Evolutionary conservation across 2,113 vertebrate genomes (phyloP), one percentile per base, ranked within the genome.

Genomic region (Cynocephalus volans): DNA sequence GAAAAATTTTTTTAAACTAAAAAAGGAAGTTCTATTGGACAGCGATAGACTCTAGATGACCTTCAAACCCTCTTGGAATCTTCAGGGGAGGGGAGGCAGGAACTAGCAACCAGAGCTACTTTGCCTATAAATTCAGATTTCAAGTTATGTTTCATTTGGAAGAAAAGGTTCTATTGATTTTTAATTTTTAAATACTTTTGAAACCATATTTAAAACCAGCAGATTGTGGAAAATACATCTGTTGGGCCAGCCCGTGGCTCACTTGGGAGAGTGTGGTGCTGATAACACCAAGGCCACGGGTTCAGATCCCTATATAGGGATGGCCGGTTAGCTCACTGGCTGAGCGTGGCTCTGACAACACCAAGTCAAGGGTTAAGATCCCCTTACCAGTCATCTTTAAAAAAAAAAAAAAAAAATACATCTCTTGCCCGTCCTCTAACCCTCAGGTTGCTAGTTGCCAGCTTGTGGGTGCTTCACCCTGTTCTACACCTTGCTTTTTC

Each of bases 151-250:
- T 72, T 93, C 36, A 26, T 60, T 69, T 69, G 60, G n/a, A 1
- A 18, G 41, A 31, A 45, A 28, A 41, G 1, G 9, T 24, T 45
- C 7, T 13, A 48, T 45, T 41, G 26, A 33, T 72, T 95, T 87
- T 86, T 67, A 62, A 86, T 87, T 95, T 79, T 58, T 23, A 64
- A 95, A n/a, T 62, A 17, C 8, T 6, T 88, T 95, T 87, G 82
- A 88, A 93, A 52, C 11, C 36, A 36, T 80, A 67, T 75, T 93
- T 95, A 75, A 88, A 95, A 58, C 23, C 69, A 95, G 41, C 58
- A 65, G 56, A 83, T 77, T 52, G 52, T 76, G 12, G 75, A 94
- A 91, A 87, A 28, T 21, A 50, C 1, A 24, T 94, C 58, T 62
- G 41, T 41, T 41, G 41, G 41, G 41, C 41, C 41, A 41, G 41